Evolutionary conservation across 2,113 vertebrate genomes (phyloP).

Genomic region (Pygoscelis adeliae): DNA sequence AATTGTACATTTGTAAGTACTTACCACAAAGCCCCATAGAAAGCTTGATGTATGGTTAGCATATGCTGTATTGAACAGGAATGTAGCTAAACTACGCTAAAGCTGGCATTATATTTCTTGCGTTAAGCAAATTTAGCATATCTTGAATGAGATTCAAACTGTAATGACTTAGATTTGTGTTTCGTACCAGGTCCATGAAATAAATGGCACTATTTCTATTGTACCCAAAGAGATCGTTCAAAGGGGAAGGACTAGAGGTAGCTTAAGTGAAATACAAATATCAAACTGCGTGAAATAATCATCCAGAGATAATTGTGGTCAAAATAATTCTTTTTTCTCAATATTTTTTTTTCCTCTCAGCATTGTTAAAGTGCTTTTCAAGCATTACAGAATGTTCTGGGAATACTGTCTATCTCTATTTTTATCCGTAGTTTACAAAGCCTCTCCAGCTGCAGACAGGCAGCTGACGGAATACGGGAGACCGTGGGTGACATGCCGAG

Average conservation of each 20-base stretch:
- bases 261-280: not conserved
- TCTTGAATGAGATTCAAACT: not conserved
- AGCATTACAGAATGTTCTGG: not conserved
- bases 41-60: constrained; percentile 28
- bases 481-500: not conserved
- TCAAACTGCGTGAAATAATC: not conserved
- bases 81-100: not conserved
- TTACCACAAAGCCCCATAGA: not conserved
- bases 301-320: not conserved
- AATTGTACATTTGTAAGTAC: not conserved
- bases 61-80: not conserved
- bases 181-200: not conserved
- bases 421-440: not conserved
- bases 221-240: not conserved
- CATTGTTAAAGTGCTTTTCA: not conserved
- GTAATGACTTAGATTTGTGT: not conserved
- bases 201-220: not conserved
- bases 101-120: constrained; percentile 8
- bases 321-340: not conserved
- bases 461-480: not conserved
- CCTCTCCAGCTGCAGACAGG: not conserved
- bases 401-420: not conserved
- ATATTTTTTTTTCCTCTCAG: not conserved
- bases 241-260: not conserved
- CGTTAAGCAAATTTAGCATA: not conserved